phyloP scores from a whole-genome alignment of 2,797 vertebrate species.

The Taenioides sp. region DNA sequence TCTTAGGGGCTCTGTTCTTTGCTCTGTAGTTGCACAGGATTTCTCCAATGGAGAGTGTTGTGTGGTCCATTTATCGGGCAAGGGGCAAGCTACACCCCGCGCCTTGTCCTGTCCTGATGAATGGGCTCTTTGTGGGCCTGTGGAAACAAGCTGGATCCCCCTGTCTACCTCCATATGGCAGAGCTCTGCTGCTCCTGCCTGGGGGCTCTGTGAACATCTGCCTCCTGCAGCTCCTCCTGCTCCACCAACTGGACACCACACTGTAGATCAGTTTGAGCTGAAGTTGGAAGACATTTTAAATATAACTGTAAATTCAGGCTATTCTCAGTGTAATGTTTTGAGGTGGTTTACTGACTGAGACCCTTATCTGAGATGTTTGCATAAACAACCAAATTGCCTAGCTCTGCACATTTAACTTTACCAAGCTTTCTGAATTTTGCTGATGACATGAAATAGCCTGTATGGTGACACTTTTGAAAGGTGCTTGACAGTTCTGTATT shows the following conservation, averaged over 20 bases:
- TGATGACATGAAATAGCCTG: constrained; percentile 59
- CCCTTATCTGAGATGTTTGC: constrained; percentile 60
- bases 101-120: constrained; percentile 70
- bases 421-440: constrained; percentile 52
- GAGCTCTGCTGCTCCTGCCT: constrained; percentile 79
- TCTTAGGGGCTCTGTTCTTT: constrained; percentile 58
- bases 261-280: neutral
- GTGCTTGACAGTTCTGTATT: constrained; percentile 27
- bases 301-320: neutral
- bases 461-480: constrained; percentile 41
- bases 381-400: constrained; percentile 66
- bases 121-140: constrained; percentile 79
- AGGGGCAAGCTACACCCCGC: constrained; percentile 68
- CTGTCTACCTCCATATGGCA: constrained; percentile 82
- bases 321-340: constrained; percentile 9
- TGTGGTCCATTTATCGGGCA: constrained; percentile 77
- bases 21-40: constrained; percentile 72
- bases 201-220: constrained; percentile 78
- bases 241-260: constrained; percentile 51
- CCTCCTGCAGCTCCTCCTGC: constrained; percentile 61
- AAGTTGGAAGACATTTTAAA: neutral
- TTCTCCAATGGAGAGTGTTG: constrained; percentile 72
- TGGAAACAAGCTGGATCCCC: constrained; percentile 75
- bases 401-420: constrained; percentile 64
- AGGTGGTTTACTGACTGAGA: constrained; percentile 30